Conservation (phyloP, 2,113 vertebrate genomes). For the Gyps fulvus region DNA sequence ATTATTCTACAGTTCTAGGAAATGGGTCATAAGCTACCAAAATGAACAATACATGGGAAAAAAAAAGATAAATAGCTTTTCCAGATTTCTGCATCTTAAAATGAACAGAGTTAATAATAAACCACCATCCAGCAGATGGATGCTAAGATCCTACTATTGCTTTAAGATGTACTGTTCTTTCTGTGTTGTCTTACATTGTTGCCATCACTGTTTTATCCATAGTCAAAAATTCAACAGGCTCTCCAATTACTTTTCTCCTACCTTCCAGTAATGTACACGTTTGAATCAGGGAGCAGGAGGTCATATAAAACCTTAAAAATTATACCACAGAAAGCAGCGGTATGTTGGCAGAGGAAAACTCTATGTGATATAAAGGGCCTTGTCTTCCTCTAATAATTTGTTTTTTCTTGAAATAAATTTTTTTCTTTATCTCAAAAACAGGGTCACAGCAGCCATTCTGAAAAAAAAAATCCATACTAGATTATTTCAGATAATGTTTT, state of each 20-base stretch:
- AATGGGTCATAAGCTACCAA: background rate
- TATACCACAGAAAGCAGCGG: background rate
- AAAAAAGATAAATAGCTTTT: background rate
- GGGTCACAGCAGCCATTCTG: background rate
- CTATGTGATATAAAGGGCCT: background rate
- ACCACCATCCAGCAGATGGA: background rate
- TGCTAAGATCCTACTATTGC: background rate
- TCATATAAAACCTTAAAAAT: background rate
- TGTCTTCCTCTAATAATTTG: background rate
- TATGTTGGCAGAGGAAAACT: background rate
- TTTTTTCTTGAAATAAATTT: background rate
- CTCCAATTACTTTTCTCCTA: background rate
- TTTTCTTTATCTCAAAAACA: background rate
- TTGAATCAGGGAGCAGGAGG: background rate
- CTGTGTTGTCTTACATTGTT: background rate
- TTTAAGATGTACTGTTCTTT: background rate
- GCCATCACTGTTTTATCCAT: background rate
- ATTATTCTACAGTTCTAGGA: background rate
- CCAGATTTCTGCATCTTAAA: background rate
- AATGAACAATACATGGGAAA: background rate
- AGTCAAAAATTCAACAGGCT: background rate
- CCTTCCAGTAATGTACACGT: background rate
- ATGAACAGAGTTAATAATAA: background rate
- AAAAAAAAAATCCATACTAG: background rate
- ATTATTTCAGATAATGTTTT: constrained; percentile 13